Conservation (phyloP, 2,113 vertebrate species). For the Sclerurus mexicanus region DNA sequence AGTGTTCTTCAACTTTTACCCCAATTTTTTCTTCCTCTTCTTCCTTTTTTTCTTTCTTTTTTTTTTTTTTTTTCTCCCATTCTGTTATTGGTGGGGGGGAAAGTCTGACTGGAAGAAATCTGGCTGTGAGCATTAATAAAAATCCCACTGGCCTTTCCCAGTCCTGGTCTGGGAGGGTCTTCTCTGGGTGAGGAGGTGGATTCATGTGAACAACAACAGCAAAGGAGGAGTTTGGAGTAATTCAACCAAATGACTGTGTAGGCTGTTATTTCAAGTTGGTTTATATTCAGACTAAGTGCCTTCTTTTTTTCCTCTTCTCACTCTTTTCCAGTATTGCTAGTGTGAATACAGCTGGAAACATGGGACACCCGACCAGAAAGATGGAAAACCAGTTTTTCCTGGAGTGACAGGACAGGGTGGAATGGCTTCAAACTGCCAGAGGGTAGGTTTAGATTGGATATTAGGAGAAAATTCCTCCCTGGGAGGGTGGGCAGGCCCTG, state of each 20-base stretch:
- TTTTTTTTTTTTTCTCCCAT: neutral
- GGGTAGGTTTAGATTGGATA: neutral
- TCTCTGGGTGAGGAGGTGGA: neutral
- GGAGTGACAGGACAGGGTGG: neutral
- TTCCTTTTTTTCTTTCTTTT: neutral
- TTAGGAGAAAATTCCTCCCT: neutral
- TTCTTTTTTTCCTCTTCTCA: neutral
- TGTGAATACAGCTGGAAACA: neutral
- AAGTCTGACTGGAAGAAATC: slow-evolving; percentile 38
- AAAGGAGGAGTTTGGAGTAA: neutral
- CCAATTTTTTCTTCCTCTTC: slow-evolving; percentile 9
- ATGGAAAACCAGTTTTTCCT: no score
- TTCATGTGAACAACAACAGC: neutral
- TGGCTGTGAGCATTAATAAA: slow-evolving; percentile 41
- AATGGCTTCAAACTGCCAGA: neutral
- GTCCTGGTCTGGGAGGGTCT: neutral
- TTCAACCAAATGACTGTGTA: neutral
- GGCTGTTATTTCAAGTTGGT: neutral
- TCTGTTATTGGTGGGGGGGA: neutral
- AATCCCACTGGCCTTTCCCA: slow-evolving; percentile 16
- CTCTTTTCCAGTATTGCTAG: neutral
- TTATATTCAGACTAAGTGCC: neutral
- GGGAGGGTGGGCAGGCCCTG: neutral
- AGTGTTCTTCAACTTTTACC: slow-evolving; percentile 79
- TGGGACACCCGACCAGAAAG: neutral